Base-by-base conservation (phyloP, 2,797 vertebrate species). In the Kryptolebias ocellatus region DNA sequence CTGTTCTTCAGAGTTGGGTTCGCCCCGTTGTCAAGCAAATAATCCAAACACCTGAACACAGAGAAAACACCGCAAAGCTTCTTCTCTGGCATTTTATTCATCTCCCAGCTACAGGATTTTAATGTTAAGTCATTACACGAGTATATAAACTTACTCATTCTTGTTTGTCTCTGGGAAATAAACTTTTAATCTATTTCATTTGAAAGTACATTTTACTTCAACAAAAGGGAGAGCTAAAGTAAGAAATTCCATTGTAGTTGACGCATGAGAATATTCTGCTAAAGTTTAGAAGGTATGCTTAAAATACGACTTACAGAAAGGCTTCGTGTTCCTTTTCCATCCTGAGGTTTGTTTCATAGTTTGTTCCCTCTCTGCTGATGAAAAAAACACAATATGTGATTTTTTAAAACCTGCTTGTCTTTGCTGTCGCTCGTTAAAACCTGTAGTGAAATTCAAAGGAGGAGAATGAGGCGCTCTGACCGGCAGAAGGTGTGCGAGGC, bases 1-100 rank as follows among this genome's bases (percentile, higher is more conserved):
- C 90, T 94, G 87, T 98, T 96, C 92, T 96, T 96, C 85, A 98
- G 82, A 53, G 95, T 95, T 0, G 98, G 96, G 79, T 98, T 96
- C 9, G 96, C 96, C 69, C 97, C 97, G 27, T 95, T 97, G 87
- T 98, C 96, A 89, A 99, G 90, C 85, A 99, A 83, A 88, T 95
- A 96, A 84, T 99, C 96, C 80, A 99, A 92, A 93, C 96, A 98
- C 80, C 97, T 98, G 62, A 72, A 81, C 2, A 63, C 57, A 78
- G 0, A 66, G 24, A 65, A 52, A 60, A 4, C 4, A 47, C 3
- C 1, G 18, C 51, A 61, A 16, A 18, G 18, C 24, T 4, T 42
- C 4, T 2, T 50, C 31, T 58, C 4, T 47, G 12, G 1, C 10
- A 42, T 54, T 67, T 49, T 2, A 39, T 8, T 61, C 15, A 46